A percentile compares a stretch with the other conserved stretches of the same genome.
Evolutionary conservation across 2,797 vertebrate species (phyloP).

Genomic region (Poecilia gillii): DNA sequence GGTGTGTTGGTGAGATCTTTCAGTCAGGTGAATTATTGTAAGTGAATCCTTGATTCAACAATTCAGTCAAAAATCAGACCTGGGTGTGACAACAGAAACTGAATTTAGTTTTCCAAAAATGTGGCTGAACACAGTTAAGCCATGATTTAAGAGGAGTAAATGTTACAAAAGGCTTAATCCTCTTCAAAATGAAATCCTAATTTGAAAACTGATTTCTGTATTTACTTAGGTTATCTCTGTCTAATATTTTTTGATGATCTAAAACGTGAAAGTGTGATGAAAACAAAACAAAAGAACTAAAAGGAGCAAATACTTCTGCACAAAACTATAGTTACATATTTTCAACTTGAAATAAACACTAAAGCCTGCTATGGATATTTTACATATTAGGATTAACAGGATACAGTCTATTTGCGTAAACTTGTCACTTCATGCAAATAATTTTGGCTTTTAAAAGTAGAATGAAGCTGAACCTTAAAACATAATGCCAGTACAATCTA

Average conservation of each 20-base stretch:
- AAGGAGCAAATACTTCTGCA: not conserved
- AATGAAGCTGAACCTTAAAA: not conserved
- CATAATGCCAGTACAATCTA: not conserved
- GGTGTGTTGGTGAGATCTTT: not conserved
- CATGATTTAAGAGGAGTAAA: not conserved
- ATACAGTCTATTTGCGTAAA: not conserved
- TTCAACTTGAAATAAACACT: not conserved
- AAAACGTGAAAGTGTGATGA: not conserved
- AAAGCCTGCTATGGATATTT: not conserved
- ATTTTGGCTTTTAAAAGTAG: not conserved
- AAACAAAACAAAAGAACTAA: not conserved
- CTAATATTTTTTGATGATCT: not conserved
- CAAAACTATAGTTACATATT: too few species aligned
- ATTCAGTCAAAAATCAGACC: not conserved
- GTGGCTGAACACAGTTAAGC: not conserved
- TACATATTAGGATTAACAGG: not conserved
- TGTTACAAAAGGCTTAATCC: not conserved
- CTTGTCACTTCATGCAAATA: not conserved
- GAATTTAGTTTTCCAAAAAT: not conserved
- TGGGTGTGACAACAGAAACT: not conserved
- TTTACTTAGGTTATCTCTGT: not conserved
- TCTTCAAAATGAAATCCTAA: not conserved
- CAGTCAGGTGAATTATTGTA: not conserved
- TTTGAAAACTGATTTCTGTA: not conserved
- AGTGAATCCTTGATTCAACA: not conserved